Percentiles rank a stretch among this genome's conserved stretches.
Conservation (phyloP, 1,140 invertebrate species). For the Neomicropteryx cornuta region DNA sequence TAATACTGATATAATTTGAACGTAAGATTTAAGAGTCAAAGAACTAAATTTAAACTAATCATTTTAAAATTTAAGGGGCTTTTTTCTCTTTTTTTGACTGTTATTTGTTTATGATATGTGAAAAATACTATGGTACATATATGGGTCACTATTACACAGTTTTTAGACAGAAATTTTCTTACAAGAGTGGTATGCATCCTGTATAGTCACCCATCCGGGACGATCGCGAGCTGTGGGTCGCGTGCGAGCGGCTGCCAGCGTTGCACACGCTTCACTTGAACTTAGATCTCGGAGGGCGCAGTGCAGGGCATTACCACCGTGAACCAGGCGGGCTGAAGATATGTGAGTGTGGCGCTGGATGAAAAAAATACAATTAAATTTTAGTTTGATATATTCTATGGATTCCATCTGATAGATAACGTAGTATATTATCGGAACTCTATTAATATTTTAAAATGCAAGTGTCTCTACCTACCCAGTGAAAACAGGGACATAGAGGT, state of each 20-base stretch:
- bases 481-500: background rate
- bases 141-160: background rate
- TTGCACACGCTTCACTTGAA: conserved; percentile 28
- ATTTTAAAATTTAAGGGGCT: conserved; percentile 3
- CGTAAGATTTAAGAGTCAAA: background rate
- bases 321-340: conserved; percentile 17
- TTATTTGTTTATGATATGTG: background rate
- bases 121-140: conserved; percentile 1
- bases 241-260: conserved; percentile 29
- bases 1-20: background rate
- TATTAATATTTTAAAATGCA: conserved; percentile 2
- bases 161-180: conserved; percentile 12
- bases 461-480: background rate
- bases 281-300: conserved; percentile 24
- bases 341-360: conserved; percentile 24
- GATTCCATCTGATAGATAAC: background rate
- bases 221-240: conserved; percentile 28
- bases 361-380: conserved; percentile 6
- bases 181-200: conserved; percentile 34
- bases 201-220: conserved; percentile 28
- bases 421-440: background rate
- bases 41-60: conserved; percentile 4
- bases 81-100: conserved; percentile 1
- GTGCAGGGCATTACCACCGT: conserved; percentile 21
- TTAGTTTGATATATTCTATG: conserved; percentile 1